Conservation (phyloP, 2,888 invertebrate genomes). For the Desoria tigrina region DNA sequence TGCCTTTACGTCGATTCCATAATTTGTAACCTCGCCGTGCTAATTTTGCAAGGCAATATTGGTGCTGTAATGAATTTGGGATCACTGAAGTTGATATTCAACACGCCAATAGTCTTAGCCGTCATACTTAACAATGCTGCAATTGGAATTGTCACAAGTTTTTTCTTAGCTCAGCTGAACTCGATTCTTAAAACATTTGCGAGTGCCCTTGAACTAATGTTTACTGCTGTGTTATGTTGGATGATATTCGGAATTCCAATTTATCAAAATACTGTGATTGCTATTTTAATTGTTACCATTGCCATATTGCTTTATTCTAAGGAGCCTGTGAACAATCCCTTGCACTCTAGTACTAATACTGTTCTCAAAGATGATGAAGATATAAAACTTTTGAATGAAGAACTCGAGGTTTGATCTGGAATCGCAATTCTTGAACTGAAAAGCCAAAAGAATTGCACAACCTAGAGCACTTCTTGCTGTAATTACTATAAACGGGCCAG, state of each 20-base stretch:
- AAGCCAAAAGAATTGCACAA: too few relatives aligned
- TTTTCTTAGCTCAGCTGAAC: slow-evolving; percentile 88
- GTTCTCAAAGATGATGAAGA: slow-evolving; percentile 28
- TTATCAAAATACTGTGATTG: slow-evolving; percentile 74
- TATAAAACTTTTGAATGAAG: slow-evolving; percentile 46
- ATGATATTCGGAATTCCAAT: slow-evolving; percentile 82
- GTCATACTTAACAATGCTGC: slow-evolving; percentile 86
- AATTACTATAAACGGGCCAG: too few relatives aligned
- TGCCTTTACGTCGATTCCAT: slow-evolving; percentile 95
- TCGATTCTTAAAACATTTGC: slow-evolving; percentile 95
- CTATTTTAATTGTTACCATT: slow-evolving; percentile 78
- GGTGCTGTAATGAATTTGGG: slow-evolving; percentile 63
- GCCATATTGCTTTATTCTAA: slow-evolving; percentile 85
- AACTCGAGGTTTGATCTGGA: slow-evolving; percentile 36
- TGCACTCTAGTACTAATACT: slow-evolving; percentile 7
- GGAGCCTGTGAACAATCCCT: slow-evolving; percentile 71
- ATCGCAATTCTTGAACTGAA: too few relatives aligned
- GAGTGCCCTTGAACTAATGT: slow-evolving; percentile 84
- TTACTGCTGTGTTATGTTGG: slow-evolving; percentile 86
- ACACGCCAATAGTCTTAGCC: slow-evolving; percentile 67
- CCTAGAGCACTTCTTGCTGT: too few relatives aligned
- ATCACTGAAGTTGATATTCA: slow-evolving; percentile 46
- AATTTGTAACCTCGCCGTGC: slow-evolving; percentile 77
- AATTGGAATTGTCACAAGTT: slow-evolving; percentile 89
- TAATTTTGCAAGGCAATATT: slow-evolving; percentile 69